Conservation (phyloP, 2,113 vertebrate species). For the Thinocorus orbignyianus region DNA sequence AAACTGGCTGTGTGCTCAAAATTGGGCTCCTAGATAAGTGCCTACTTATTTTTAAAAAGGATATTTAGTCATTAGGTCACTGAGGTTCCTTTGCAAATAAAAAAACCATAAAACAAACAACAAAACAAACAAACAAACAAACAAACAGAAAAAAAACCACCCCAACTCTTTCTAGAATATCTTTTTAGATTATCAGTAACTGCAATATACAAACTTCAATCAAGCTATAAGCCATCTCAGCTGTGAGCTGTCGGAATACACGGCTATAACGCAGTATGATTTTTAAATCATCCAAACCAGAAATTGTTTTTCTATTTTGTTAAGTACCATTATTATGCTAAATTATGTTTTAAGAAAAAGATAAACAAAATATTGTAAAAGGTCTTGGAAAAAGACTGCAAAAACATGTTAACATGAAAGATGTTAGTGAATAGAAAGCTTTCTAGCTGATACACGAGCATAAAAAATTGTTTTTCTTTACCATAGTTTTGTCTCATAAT, state of each 20-base stretch:
- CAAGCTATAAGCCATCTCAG: not conserved
- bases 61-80: not conserved
- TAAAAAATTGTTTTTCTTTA: slow-evolving; percentile 8
- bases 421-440: not conserved
- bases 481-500: not conserved
- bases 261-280: not conserved
- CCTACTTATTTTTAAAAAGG: not conserved
- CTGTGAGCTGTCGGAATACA: not conserved
- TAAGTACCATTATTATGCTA: not conserved
- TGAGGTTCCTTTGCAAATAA: not conserved
- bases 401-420: not conserved
- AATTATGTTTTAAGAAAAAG: not conserved
- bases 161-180: not conserved
- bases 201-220: not conserved
- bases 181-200: not conserved
- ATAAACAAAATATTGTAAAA: not conserved
- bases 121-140: too few relatives aligned
- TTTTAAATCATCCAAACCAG: not conserved
- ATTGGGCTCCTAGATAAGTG: not conserved
- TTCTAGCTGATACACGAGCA: not conserved
- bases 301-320: not conserved
- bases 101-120: too few relatives aligned
- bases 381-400: not conserved
- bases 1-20: not conserved
- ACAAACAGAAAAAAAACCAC: not conserved